phyloP scores from a whole-genome alignment of 2,113 vertebrate species.

The Engystomops pustulosus region DNA sequence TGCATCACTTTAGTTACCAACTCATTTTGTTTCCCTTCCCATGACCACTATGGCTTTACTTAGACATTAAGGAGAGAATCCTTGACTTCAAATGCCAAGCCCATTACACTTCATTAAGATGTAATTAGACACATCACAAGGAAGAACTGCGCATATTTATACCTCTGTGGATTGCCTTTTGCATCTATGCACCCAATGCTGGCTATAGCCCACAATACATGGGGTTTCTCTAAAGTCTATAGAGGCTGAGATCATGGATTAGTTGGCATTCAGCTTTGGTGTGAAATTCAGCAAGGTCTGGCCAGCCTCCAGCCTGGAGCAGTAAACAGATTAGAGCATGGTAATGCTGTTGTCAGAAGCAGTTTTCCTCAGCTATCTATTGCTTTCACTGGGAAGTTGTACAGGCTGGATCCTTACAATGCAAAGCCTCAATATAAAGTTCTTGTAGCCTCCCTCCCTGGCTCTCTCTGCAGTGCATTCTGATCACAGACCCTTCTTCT shows the following conservation, averaged over 20 bases:
- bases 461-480: constrained; percentile 44
- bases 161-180: not conserved
- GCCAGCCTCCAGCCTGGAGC: constrained; percentile 54
- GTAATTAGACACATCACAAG: constrained; percentile 51
- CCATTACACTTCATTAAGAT: constrained; percentile 57
- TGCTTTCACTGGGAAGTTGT: constrained; percentile 51
- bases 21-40: constrained; percentile 22
- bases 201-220: constrained; percentile 1
- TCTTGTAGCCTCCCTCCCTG: constrained; percentile 48
- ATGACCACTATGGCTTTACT: constrained; percentile 38
- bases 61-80: constrained; percentile 43
- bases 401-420: constrained; percentile 41
- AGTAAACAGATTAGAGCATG: constrained; percentile 55
- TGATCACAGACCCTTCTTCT: constrained; percentile 1
- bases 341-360: constrained; percentile 52
- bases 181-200: not conserved
- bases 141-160: constrained; percentile 6
- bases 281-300: constrained; percentile 54
- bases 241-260: constrained; percentile 35
- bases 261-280: constrained; percentile 59
- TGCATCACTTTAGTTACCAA: constrained; percentile 25
- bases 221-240: constrained; percentile 24
- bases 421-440: constrained; percentile 55
- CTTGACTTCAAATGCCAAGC: constrained; percentile 53
- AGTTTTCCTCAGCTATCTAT: constrained; percentile 55